These are phyloP conservation scores for Tarsius wallacei DNA, from an alignment of 2,797 vertebrate species.

Conservation along the genomic window DNA sequence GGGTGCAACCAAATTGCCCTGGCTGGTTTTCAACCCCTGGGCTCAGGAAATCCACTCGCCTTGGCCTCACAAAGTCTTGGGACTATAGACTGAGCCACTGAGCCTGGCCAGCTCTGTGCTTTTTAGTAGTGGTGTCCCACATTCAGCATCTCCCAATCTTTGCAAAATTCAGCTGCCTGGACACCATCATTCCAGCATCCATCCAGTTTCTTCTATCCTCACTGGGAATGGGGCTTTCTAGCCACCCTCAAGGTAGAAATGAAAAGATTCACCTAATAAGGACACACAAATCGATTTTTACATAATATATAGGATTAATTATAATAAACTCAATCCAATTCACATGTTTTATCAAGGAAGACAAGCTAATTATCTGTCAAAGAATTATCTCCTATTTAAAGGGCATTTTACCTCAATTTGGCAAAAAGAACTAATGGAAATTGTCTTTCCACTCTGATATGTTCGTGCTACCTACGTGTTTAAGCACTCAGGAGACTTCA, in stretches of 20 bases:
- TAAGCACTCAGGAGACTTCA: background rate
- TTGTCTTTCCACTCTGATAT: background rate
- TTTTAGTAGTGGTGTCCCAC: background rate
- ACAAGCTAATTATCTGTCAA: slow-evolving; percentile 70
- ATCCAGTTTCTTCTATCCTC: background rate
- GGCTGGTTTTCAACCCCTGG: too few species aligned
- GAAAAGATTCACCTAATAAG: background rate
- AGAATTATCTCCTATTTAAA: slow-evolving; percentile 73
- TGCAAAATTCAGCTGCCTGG: background rate
- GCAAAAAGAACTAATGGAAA: slow-evolving; percentile 38
- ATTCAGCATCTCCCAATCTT: background rate
- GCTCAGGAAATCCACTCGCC: too few species aligned
- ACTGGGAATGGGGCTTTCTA: too few species aligned
- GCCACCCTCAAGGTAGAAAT: background rate
- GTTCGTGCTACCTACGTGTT: background rate
- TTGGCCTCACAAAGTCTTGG: too few species aligned
- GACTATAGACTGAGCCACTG: too few species aligned
- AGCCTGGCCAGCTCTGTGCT: background rate
- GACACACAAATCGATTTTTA: background rate
- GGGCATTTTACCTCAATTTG: slow-evolving; percentile 64
- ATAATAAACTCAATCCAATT: slow-evolving; percentile 49
- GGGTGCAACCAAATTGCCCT: too few species aligned
- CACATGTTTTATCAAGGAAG: slow-evolving; percentile 69
- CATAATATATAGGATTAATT: slow-evolving; percentile 58
- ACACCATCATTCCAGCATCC: background rate